Conservation (phyloP, 2,113 vertebrate species). For the Ornithorhynchus anatinus region DNA sequence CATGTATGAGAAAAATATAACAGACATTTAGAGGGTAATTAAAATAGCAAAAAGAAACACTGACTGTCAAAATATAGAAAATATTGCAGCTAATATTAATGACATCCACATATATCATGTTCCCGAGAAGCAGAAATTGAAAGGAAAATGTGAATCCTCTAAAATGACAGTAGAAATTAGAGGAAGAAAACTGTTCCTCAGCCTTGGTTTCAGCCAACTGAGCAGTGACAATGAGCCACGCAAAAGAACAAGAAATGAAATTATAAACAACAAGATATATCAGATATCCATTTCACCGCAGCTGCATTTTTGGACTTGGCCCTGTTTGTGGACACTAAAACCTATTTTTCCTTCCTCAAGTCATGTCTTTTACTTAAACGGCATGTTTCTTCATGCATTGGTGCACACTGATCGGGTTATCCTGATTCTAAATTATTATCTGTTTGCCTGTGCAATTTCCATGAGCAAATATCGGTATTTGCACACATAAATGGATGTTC, state of each 20-base stretch:
- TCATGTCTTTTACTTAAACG: constrained; percentile 6
- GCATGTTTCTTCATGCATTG: constrained; percentile 15
- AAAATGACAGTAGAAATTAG: neutral
- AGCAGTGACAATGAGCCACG: constrained; percentile 15
- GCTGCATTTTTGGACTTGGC: constrained; percentile 4
- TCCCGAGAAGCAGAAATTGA: constrained; percentile 14
- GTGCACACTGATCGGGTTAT: constrained; percentile 33
- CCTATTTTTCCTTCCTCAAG: constrained; percentile 21
- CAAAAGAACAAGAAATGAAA: neutral
- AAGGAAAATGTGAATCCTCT: neutral
- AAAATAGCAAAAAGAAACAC: constrained; percentile 29
- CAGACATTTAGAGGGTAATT: constrained; percentile 29
- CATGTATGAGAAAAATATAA: neutral
- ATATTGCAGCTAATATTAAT: neutral
- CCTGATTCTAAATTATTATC: constrained; percentile 50
- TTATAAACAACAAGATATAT: constrained; percentile 6
- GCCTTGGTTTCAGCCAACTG: neutral
- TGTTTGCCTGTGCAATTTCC: constrained; percentile 60
- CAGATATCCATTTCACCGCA: neutral
- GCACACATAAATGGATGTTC: constrained; percentile 57
- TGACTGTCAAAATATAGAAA: neutral
- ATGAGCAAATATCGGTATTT: constrained; percentile 65
- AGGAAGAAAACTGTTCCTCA: neutral
- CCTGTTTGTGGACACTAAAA: neutral
- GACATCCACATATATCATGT: neutral